These are phyloP conservation scores for Hypothenemus hampei DNA, from an alignment of 1,140 invertebrate genomes.

Conservation along the genomic window DNA sequence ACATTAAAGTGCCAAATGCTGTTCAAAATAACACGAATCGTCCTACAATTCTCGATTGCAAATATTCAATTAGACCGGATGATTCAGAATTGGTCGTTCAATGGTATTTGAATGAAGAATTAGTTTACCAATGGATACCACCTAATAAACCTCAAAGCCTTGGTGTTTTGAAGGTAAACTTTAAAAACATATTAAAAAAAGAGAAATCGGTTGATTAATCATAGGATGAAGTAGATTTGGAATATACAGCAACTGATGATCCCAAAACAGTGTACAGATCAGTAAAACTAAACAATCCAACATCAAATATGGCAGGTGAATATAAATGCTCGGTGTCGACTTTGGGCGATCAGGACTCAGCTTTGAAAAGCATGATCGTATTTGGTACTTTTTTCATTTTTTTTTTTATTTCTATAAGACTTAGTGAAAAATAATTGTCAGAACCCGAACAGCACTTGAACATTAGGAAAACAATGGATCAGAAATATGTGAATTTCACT, in stretches of 20 bases:
- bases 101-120: constrained; percentile 60
- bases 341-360: constrained; percentile 55
- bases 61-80: constrained; percentile 53
- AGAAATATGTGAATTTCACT: constrained; percentile 45
- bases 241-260: constrained; percentile 54
- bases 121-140: constrained; percentile 67
- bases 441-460: constrained; percentile 37
- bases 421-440: constrained; percentile 8
- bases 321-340: constrained; percentile 66
- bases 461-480: constrained; percentile 29
- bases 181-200: not conserved
- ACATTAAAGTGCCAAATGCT: constrained; percentile 54
- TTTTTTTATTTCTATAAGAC: not conserved
- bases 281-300: constrained; percentile 60
- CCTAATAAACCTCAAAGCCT: constrained; percentile 50
- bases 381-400: constrained; percentile 47
- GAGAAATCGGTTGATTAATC: constrained; percentile 32
- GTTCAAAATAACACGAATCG: constrained; percentile 55
- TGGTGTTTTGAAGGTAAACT: constrained; percentile 32
- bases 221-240: constrained; percentile 56
- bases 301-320: constrained; percentile 58
- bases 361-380: constrained; percentile 58
- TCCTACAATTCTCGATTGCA: constrained; percentile 60
- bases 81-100: constrained; percentile 59
- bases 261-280: constrained; percentile 60